Conservation (phyloP, 2,113 vertebrate genomes). For the Fulmarus glacialis region DNA sequence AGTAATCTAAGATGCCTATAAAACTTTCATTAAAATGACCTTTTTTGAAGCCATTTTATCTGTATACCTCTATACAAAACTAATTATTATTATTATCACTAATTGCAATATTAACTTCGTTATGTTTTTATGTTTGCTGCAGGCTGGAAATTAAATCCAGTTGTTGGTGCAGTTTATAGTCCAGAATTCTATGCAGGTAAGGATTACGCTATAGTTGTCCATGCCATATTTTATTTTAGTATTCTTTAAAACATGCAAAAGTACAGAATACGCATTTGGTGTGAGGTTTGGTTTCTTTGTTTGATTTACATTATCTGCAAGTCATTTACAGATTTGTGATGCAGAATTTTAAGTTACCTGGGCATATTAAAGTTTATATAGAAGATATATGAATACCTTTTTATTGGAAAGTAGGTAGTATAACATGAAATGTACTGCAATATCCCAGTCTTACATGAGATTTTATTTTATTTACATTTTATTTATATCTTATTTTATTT, state of each 20-base stretch:
- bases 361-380: not conserved
- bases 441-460: not conserved
- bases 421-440: not conserved
- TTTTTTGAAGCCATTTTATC: not conserved
- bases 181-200: conserved; percentile 99
- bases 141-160: conserved; percentile 99
- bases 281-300: not conserved
- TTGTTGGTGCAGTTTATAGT: conserved; percentile 96
- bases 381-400: not conserved
- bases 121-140: conserved; percentile 66
- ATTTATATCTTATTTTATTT: not conserved
- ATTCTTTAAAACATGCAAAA: not conserved
- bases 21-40: not conserved
- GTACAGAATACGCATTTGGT: not conserved
- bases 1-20: not conserved
- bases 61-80: not conserved
- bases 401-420: not conserved
- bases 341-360: not conserved
- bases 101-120: conserved; percentile 10
- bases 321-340: not conserved
- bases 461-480: not conserved
- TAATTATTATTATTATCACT: not conserved
- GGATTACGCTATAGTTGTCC: not conserved
- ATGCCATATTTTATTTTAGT: not conserved
- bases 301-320: not conserved